A percentile compares a stretch with the other conserved stretches of the same genome.
Conservation (phyloP, 37 sponge, comb jelly and placozoan species). For the Cliona cf. orientalis region DNA sequence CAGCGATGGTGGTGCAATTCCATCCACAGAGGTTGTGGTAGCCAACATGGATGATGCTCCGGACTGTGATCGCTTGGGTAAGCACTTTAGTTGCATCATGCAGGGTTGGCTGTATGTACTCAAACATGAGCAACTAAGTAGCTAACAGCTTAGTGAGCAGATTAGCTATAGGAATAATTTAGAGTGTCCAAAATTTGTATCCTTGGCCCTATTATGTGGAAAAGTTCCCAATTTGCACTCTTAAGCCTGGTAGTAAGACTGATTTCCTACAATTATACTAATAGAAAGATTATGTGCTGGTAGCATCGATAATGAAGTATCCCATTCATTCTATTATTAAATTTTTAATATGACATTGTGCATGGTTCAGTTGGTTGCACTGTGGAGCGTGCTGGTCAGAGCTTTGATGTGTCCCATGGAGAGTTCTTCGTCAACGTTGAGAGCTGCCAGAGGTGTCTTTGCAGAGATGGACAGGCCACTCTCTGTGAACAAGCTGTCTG, state of each 20-base stretch:
- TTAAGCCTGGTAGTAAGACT: too few species aligned
- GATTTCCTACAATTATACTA: too few species aligned
- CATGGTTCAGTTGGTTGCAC: too few species aligned
- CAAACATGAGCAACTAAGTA: too few species aligned
- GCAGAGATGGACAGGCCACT: neutral
- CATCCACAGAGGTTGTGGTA: constrained; percentile 11
- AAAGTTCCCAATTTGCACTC: too few species aligned
- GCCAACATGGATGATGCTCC: neutral
- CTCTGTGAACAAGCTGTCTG: constrained; percentile 25
- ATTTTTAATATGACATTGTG: too few species aligned
- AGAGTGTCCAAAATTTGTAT: too few species aligned
- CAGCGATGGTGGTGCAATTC: neutral
- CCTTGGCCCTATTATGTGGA: too few species aligned
- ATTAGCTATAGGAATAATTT: too few species aligned
- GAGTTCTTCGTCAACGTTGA: constrained; percentile 15
- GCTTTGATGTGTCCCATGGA: constrained; percentile 7
- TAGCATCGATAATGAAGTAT: neutral
- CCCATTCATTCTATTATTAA: neutral
- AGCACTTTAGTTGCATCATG: too few species aligned
- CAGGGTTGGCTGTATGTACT: too few species aligned
- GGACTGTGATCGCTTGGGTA: constrained; percentile 11
- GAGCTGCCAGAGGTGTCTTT: constrained; percentile 15
- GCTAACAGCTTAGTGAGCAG: too few species aligned
- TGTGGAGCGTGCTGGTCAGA: neutral
- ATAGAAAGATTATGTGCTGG: neutral